Evolutionary conservation across 2,113 vertebrate genomes (phyloP), one percentile per base, ranked within the genome.

Genomic region (Pteronura brasiliensis): DNA sequence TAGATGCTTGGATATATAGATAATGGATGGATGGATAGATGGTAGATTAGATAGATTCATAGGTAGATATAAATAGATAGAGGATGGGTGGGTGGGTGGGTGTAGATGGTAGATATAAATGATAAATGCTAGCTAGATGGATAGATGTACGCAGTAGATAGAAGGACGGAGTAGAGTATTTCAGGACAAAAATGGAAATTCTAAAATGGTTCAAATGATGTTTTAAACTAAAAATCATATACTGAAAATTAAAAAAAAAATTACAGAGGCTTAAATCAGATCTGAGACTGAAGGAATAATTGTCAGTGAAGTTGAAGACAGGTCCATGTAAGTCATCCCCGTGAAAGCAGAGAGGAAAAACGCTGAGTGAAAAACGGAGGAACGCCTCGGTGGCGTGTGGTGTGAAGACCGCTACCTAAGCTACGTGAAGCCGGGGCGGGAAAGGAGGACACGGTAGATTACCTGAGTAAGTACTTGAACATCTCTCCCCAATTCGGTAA

Each of bases 381-480:
- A 25, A 49, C n/a, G 6, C 34, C 18, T 12, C 6, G 14, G 34
- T 1, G 4, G 9, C 1, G 0, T 4, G 47, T 3, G 47, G 10
- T 1, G 5, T 21, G 27, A 42, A 47, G 47, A 55, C 27, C 25
- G 25, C 29, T 13, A 34, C 47, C 31, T 65, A 3, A 27, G 11
- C 3, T 5, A 6, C 7, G 0, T 1, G 34, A 20, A 15, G 2
- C 0, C 0, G 6, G 21, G 23, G 47, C 13, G 18, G 47, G 18
- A 9, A 3, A 3, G 15, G 36, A 7, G 2, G 31, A 34, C 14
- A 29, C 17, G 11, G 34, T 14, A 25, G 61, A 39, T 36, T 23
- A 31, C 7, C 7, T 2, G 25, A 83, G 7, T 23, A 1, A 4
- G 23, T 17, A 25, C 13, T 36, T 1, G 20, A 17, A 4, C 10